Percentiles rank a stretch among this genome's conserved stretches.
phyloP scores from a whole-genome alignment of 2,888 invertebrate species.

The Chrysolina americana region DNA sequence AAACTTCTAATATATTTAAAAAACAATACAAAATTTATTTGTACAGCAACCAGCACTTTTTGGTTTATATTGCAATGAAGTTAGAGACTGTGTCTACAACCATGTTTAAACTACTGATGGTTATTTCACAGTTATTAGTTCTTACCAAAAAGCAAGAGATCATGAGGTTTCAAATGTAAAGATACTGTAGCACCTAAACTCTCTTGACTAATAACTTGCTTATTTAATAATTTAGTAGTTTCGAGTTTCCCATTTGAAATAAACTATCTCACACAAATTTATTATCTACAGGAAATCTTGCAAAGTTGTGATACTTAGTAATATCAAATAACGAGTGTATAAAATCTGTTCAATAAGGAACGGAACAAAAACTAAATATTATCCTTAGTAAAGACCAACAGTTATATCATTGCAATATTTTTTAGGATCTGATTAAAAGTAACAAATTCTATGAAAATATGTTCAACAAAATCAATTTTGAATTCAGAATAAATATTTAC shows the following conservation, averaged over 20 bases:
- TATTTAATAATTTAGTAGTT: too few relatives aligned
- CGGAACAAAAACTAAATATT: background rate
- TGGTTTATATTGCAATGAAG: conserved; percentile 38
- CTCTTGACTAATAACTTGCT: too few relatives aligned
- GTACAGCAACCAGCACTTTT: conserved; percentile 55
- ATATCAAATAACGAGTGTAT: background rate
- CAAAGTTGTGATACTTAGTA: too few relatives aligned
- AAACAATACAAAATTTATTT: conserved; percentile 55
- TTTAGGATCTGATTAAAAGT: background rate
- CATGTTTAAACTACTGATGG: background rate
- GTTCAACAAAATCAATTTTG: background rate
- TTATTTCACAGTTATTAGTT: background rate
- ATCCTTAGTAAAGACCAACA: background rate
- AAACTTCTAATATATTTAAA: conserved; percentile 53
- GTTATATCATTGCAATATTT: background rate
- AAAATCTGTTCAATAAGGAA: background rate
- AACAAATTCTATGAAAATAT: background rate
- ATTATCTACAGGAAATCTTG: too few relatives aligned
- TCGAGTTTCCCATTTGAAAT: too few relatives aligned
- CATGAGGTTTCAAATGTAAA: background rate
- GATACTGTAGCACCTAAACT: too few relatives aligned
- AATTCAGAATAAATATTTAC: background rate
- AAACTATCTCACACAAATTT: too few relatives aligned
- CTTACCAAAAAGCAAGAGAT: background rate
- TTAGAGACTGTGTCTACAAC: background rate